Conservation (phyloP, 2,888 invertebrate genomes). For the Pollenia labialis region DNA sequence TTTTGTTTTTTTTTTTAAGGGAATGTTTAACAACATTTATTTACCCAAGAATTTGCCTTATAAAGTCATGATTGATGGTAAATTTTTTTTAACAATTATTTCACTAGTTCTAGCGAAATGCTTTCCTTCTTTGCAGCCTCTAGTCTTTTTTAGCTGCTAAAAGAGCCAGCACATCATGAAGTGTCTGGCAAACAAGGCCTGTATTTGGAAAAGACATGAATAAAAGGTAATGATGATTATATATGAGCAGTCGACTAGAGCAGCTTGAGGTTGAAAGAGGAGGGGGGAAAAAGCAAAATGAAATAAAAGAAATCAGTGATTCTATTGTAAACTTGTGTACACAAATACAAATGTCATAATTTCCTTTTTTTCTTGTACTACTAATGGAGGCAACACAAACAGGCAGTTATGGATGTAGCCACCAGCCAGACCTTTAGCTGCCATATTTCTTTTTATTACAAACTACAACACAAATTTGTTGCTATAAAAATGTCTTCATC, state of each 20-base stretch:
- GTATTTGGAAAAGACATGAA: slow-evolving; percentile 5
- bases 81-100: slow-evolving; percentile 46
- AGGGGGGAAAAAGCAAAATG: neutral
- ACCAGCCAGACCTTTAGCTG: slow-evolving; percentile 26
- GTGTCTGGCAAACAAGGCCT: slow-evolving; percentile 50
- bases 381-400: slow-evolving; percentile 40
- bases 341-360: slow-evolving; percentile 69
- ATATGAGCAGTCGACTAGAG: slow-evolving; percentile 34
- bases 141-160: neutral
- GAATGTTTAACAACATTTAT: slow-evolving; percentile 64
- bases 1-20: neutral
- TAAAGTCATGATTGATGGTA: slow-evolving; percentile 71
- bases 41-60: slow-evolving; percentile 66
- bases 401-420: slow-evolving; percentile 14
- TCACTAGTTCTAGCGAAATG: slow-evolving; percentile 4
- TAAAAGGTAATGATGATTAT: slow-evolving; percentile 68
- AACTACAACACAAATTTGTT: slow-evolving; percentile 52
- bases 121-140: slow-evolving; percentile 7
- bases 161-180: slow-evolving; percentile 23
- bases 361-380: slow-evolving; percentile 49
- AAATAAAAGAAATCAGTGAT: slow-evolving; percentile 61
- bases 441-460: slow-evolving; percentile 33
- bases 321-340: slow-evolving; percentile 69
- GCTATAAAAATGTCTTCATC: slow-evolving; percentile 72
- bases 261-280: slow-evolving; percentile 16